Conservation (phyloP, 2,113 vertebrate genomes). For the Pedionomus torquatus region DNA sequence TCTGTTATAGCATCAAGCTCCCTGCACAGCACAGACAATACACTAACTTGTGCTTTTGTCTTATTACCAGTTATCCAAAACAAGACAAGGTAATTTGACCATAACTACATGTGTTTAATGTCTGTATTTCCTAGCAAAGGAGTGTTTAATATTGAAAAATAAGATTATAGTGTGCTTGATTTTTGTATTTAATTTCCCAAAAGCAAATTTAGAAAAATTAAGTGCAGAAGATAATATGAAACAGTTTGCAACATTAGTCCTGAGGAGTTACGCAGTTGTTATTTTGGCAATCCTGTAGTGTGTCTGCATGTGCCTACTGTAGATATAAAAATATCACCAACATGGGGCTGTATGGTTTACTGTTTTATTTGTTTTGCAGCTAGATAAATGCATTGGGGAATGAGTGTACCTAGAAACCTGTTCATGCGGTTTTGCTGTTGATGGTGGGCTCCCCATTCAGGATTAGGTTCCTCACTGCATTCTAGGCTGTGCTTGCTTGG, state of each 20-base stretch:
- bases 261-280: neutral
- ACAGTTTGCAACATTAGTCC: neutral
- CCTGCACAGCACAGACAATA: neutral
- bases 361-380: neutral
- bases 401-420: neutral
- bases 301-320: neutral
- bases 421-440: neutral
- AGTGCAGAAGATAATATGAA: neutral
- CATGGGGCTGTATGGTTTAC: neutral
- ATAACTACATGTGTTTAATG: rapidly evolving
- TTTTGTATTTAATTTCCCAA: neutral
- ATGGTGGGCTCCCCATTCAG: neutral
- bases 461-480: neutral
- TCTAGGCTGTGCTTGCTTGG: neutral
- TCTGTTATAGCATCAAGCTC: neutral
- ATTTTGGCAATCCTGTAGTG: neutral
- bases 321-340: neutral
- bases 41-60: neutral
- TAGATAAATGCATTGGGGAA: neutral
- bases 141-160: neutral
- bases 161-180: neutral
- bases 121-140: neutral
- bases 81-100: too few relatives aligned
- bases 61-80: neutral
- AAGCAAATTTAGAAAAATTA: neutral